Percentiles rank a stretch among this genome's conserved stretches.
phyloP scores from a whole-genome alignment of 2,113 vertebrate species.

The Connochaetes taurinus region DNA sequence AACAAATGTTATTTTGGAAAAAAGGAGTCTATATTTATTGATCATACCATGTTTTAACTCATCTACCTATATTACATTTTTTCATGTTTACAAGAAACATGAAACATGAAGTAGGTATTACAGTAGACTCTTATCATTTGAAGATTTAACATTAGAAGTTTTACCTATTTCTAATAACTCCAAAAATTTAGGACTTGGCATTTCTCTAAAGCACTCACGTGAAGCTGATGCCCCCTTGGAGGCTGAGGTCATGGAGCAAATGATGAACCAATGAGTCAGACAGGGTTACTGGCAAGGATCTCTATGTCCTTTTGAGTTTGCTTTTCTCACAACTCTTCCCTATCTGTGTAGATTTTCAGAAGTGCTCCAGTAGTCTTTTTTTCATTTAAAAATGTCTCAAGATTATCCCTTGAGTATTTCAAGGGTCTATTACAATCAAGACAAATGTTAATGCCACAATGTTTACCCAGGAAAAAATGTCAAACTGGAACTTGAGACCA shows the following conservation, averaged over 20 bases:
- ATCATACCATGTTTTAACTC: background rate
- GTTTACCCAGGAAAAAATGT: background rate
- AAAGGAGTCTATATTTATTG: background rate
- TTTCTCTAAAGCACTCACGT: background rate
- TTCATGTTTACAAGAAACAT: background rate
- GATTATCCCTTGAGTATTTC: background rate
- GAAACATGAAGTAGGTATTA: background rate
- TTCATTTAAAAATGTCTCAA: background rate
- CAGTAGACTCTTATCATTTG: background rate
- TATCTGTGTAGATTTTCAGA: background rate
- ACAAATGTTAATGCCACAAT: background rate
- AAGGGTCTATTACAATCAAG: background rate
- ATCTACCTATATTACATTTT: background rate
- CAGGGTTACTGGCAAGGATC: background rate
- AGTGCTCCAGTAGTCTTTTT: background rate
- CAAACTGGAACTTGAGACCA: background rate
- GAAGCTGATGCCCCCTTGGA: background rate
- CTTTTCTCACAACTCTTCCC: background rate
- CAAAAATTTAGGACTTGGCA: background rate
- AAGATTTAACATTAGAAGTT: background rate
- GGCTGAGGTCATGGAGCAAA: background rate
- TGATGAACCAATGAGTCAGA: background rate
- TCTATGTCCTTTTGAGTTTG: background rate
- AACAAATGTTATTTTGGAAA: background rate
- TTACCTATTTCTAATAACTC: background rate